Base-by-base conservation (phyloP, 2,797 vertebrate genomes). In the Artibeus lituratus region DNA sequence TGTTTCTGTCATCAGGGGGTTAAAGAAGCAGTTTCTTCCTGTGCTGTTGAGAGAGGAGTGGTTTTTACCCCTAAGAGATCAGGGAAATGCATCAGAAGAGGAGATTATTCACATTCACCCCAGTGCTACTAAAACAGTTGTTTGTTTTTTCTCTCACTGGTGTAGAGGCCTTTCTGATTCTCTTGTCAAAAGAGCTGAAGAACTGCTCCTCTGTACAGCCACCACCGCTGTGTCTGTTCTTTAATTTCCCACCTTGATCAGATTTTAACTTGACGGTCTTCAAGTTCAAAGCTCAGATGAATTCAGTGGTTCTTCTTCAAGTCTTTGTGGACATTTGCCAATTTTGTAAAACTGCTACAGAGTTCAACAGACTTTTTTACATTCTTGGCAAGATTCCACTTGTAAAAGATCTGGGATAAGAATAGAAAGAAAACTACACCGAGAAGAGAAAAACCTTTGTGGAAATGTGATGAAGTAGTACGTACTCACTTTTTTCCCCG, bases 21-120 rank as follows among this genome's bases (percentile, higher is more conserved):
- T 98, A 97, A 98, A 98, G 94, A 97, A 97, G 92, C 65, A 94
- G 91, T 96, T 97, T 97, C 97, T 98, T 97, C 96, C 97, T 96
- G 91, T 97, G 97, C 96, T 97, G 74, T 91, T 95, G 93, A 74
- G 94, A 96, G 94, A 96, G 76, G 57, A 29, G 57, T 93, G 73
- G 96, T 94, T 67, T 87, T 35, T 6, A 22, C 7, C 26, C 65
- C 55, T 72, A 51, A 67, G 37, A 96, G 93, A 95, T 97, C 92
- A 96, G 96, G 96, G 96, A 98, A 98, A 96, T 95, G 51, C 83
- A 97, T 98, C 96, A 94, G 72, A 98, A 82, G 81, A 96, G 83
- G 74, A 95, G 91, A 94, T 98, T 91, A 96, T 95, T 98, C 92
- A 93, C 85, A 88, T 87, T 97, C 97, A 84, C 87, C 93, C 91